Evolutionary conservation across 1,140 invertebrate genomes (phyloP), one percentile per base, ranked within the genome.

Genomic region (Macrocentrus cingulum): DNA sequence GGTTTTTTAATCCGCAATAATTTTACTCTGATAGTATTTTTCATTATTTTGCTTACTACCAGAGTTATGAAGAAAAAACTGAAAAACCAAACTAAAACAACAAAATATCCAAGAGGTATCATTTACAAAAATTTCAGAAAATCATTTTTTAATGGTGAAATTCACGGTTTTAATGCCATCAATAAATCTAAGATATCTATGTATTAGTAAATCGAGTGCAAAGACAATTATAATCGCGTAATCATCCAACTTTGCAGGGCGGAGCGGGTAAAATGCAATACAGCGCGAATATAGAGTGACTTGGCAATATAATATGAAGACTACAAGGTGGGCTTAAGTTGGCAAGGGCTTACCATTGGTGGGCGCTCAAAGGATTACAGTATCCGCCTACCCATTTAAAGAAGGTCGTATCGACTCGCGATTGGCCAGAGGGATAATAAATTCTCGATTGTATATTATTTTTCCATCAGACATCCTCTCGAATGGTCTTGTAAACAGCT

Each of bases 321-420:
- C 71, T 69, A 72, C 71, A 72, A 68, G 66, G 70, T 72, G 68
- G 69, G 74, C 66, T 68, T 59, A 65, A 32, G 69, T 64, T 52
- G 50, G 66, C 63, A 70, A 74, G 68, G 69, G 66, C 58, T 64
- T 70, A 71, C 63, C 64, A 78, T 78, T 78, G 76, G 76, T 67
- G 67, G 65, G 32, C 57, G 64, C 57, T 63, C 54, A 44, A 41
- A 65, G 66, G 63, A 65, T 71, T 66, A 42, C 53, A 59, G 71
- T 76, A 59, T 69, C 74, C 76, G 76, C 76, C 76, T 78, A 75
- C 74, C 68, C 64, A 64, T 65, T 63, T 61, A 53, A 51, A 63
- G 62, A 34, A 9, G 4, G 34, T 39, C 18, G n/a, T 51, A 51
- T 67, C 58, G 61, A 65, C 63, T 65, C 63, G 65, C 72, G 68